Base-by-base conservation (phyloP, 64 coral and sea anemone species). In the Porites australiensis region DNA sequence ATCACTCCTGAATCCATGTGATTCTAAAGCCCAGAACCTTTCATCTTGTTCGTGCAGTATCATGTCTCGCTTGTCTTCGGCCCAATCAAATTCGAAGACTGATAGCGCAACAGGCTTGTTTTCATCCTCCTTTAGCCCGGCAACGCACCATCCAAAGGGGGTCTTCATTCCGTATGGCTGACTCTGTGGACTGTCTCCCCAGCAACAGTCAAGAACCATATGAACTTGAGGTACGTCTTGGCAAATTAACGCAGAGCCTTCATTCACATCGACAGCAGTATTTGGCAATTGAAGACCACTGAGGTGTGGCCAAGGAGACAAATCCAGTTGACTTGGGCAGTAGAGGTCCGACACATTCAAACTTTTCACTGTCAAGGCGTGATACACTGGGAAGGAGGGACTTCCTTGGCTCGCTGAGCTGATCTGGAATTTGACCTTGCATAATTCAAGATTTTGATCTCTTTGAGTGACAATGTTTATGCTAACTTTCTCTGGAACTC, bases 221-320 rank as follows among this genome's bases (percentile, higher is more conserved):
- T 95, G 93, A 4, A 88, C 88, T 44, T 86, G 79, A 79, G 93
- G 87, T 23, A 95, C 93, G 60, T 90, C 93, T 54, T 95, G 71
- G 37, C 88, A 88, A 50, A 90, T 80, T 8, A 90, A 73, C 14
- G 86, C 75, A 63, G 93, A 94, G 15, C 89, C 77, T 77, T 55
- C 53, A 7, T 55, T 55, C 53, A 55, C 53, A 11, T 55, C 53
- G 0, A 55, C 53, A 5, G 5, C 53, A 55, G 10, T 11, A 55
- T 55, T 11, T 43, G 77, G 60, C 19, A 94, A 60, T 8, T 89
- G 70, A 61, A 95, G 49, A 22, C 48, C 62, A 61, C 23, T 48
- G 12, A 95, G 85, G 15, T 95, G 89, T 19, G 94, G 75, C 82
- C 77, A 88, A 64, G 82, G 44, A 13, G 49, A 62, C 70, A 92